phyloP scores from a whole-genome alignment of 1,140 invertebrate species.

The Apis cerana region DNA sequence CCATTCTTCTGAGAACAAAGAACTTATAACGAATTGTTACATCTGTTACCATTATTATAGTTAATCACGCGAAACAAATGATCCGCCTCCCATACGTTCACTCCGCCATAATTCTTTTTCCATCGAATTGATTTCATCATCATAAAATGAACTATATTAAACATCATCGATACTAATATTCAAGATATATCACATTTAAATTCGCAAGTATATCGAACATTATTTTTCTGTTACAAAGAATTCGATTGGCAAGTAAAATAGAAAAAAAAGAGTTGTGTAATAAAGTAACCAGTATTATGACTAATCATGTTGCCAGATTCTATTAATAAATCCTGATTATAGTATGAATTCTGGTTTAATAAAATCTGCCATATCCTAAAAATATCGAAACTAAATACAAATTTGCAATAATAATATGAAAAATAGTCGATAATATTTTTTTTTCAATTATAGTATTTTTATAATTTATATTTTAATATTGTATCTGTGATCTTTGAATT shows the following conservation, averaged over 20 bases:
- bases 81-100: not conserved
- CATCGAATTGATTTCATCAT: constrained; percentile 12
- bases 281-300: constrained; percentile 26
- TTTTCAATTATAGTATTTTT: too few relatives aligned
- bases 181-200: constrained; percentile 15
- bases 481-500: too few relatives aligned
- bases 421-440: too few relatives aligned
- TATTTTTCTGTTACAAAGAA: constrained; percentile 11
- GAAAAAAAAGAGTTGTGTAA: constrained; percentile 16
- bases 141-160: constrained; percentile 1
- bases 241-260: not conserved
- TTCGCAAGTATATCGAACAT: constrained; percentile 10
- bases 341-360: not conserved
- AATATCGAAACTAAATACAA: too few relatives aligned
- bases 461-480: too few relatives aligned
- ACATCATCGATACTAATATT: constrained; percentile 21
- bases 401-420: too few relatives aligned
- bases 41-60: not conserved
- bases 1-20: not conserved
- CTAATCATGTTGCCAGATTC: not conserved
- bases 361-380: not conserved
- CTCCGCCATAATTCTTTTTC: not conserved
- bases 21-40: not conserved
- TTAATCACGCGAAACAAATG: not conserved
- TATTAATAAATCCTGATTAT: not conserved